Conservation (phyloP, 1,140 invertebrate genomes). For the Drusus annulatus region DNA sequence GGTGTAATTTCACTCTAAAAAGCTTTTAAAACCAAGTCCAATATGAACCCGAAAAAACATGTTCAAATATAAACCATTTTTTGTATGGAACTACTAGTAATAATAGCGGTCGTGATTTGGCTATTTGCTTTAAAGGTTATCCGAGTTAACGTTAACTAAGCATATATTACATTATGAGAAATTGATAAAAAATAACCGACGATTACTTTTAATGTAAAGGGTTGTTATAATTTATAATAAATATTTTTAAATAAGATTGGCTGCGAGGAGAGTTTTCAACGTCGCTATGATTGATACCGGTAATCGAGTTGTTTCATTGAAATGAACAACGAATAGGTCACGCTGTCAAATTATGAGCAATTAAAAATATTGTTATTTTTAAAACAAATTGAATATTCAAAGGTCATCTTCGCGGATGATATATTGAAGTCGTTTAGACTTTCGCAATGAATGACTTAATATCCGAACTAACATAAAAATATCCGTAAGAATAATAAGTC, state of each 20-base stretch:
- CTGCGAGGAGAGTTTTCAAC: not conserved
- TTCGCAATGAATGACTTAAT: too few relatives aligned
- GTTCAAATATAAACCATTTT: not conserved
- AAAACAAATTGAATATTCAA: not conserved
- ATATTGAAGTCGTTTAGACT: too few relatives aligned
- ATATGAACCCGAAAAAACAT: too few relatives aligned
- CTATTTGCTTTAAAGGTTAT: constrained; percentile 18
- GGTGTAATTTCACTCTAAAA: too few relatives aligned
- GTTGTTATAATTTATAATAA: constrained; percentile 12
- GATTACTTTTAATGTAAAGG: constrained; percentile 1
- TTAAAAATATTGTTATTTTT: not conserved
- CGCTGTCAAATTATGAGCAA: not conserved
- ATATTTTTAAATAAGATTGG: not conserved
- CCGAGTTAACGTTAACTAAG: not conserved
- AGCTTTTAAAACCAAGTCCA: too few relatives aligned
- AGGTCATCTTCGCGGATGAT: not conserved
- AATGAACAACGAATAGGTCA: constrained; percentile 23
- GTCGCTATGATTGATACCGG: not conserved
- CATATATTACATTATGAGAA: constrained; percentile 27
- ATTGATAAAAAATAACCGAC: constrained; percentile 26
- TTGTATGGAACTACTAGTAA: constrained; percentile 1
- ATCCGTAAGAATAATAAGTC: too few relatives aligned
- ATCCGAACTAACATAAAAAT: too few relatives aligned
- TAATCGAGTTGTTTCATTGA: not conserved
- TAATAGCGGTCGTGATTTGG: constrained; percentile 19